Base-by-base conservation (phyloP, 2,888 invertebrate genomes). In the Phoenoteleia sp. region DNA sequence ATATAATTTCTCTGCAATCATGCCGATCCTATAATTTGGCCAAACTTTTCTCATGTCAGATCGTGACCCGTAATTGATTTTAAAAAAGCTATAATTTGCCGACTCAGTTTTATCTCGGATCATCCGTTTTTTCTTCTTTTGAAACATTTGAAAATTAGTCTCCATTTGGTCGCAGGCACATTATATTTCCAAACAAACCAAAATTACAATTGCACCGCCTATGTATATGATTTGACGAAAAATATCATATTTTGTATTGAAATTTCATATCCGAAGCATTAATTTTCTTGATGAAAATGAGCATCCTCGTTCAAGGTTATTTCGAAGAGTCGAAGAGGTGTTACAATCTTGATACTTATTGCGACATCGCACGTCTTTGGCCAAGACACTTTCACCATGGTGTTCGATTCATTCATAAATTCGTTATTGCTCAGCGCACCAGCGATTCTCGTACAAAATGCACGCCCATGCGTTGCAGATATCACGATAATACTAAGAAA, bases 401-500 rank as follows among this genome's bases (percentile, higher is more conserved):
- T 87, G 87, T 86, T 87, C 87, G 87, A 87, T 91, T 91, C 91
- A 91, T 91, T 91, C 91, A 91, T 91, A 91, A 91, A 91, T 91
- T 91, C 89, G 89, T 91, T 90, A 91, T 91, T 89, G 72, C 76
- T 60, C 19, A 52, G 47, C 56, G 71, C n/a, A 64, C 21, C 33
- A 69, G 66, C 60, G 49, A 60, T 54, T 36, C 45, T 17, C 25
- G 49, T 27, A 45, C 56, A 60, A 66, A 67, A 47, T 54, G 23
- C 66, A 74, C 80, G 64, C 66, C 66, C 56, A 39, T 42, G 49
- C 33, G 56, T 47, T 36, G 47, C 23, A 64, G 82, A 82, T 82
- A 72, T 56, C 71, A 64, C 66, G 77, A 83, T 77, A 79, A 52
- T 67, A 74, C 49, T 56, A 71, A 82, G 64, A 77, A 77, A 82